Evolutionary conservation across 2,797 vertebrate genomes (phyloP), one percentile per base, ranked within the genome.

Genomic region (Poecilia velifera): DNA sequence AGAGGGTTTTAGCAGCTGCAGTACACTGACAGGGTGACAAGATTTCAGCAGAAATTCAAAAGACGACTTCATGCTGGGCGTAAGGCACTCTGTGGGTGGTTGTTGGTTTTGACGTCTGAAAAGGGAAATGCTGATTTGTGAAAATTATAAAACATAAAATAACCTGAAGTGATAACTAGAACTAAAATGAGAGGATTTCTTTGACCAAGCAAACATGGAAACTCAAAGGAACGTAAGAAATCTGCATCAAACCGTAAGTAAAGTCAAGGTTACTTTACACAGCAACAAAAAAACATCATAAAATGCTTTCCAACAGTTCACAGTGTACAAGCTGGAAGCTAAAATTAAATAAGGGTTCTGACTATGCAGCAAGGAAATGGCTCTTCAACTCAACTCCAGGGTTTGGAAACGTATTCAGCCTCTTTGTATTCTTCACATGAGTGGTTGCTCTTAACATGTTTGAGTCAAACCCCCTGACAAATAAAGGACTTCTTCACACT

Each of bases 381-480:
- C 62, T 64, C 34, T 64, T 64, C 3, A 36, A 36, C 6, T 64
- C 31, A 64, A 20, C 62, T 64, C 34, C 62, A 36, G 34, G 31
- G 34, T 64, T 36, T 36, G 31, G 62, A 39, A 66, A 66, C 31
- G 20, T 22, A 20, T 64, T 36, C 62, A 64, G 62, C 34, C 31
- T 36, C 62, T 31, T 16, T 64, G 62, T 64, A 36, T 36, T 36
- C 34, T 34, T 36, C 62, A 18, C 8, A 64, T 20, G 18, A 64
- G 64, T 9, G 45, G 34, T 66, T 66, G 64, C 73, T 81, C 51
- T 84, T 74, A 76, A 47, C 70, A 28, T 36, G 49, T 36, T 78
- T 53, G 70, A 76, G 31, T 25, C 28, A 18, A 64, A 64, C 62
- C 34, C 6, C 34, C 34, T 64, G 62, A 64, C 34, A 36, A 20